Conservation (phyloP, 2,797 vertebrate genomes). For the Phataginus tetradactyla region DNA sequence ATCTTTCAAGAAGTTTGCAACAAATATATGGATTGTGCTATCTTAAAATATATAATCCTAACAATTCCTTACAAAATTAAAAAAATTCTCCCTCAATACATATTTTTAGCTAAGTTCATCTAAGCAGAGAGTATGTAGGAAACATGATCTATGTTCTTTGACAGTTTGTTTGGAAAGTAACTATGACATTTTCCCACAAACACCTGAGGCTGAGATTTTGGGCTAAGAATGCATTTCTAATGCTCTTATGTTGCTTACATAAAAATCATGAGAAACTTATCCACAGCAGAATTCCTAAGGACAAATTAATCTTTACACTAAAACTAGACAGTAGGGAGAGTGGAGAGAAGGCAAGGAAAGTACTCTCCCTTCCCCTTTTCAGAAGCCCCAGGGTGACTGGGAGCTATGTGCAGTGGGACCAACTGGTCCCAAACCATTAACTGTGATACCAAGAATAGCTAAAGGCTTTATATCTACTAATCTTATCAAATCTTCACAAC, state of each 20-base stretch:
- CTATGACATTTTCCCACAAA: not conserved
- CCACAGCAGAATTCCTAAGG: not conserved
- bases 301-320: slow-evolving; percentile 15
- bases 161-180: slow-evolving; percentile 21
- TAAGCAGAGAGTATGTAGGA: slow-evolving; percentile 11
- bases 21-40: not conserved
- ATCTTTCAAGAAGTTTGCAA: not conserved
- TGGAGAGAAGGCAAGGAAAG: not conserved
- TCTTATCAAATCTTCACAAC: not conserved
- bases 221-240: slow-evolving; percentile 27
- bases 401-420: not conserved
- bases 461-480: not conserved
- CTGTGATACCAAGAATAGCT: not conserved
- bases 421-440: not conserved
- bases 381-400: not conserved
- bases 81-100: not conserved
- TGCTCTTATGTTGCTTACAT: not conserved
- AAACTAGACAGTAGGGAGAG: not conserved
- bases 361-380: not conserved
- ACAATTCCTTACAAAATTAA: not conserved
- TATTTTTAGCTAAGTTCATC: slow-evolving; percentile 13
- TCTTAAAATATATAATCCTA: slow-evolving; percentile 26
- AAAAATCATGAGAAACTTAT: slow-evolving; percentile 44
- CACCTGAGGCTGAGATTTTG: not conserved
- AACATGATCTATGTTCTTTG: not conserved